phyloP scores from a whole-genome alignment of 92 coral and sea anemone species.

The Pocillopora meandrina region DNA sequence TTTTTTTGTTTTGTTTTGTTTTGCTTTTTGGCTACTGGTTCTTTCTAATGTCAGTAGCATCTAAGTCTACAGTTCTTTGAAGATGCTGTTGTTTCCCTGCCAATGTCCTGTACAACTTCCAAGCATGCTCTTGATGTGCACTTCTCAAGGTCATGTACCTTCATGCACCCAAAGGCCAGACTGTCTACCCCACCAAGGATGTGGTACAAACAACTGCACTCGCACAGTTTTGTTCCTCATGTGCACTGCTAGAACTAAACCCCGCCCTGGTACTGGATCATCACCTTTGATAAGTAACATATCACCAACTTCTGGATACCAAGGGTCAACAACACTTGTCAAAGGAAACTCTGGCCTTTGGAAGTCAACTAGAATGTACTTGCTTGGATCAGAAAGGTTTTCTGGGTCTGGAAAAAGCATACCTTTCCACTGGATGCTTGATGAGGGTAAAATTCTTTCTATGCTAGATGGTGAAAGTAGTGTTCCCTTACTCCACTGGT shows the following conservation, averaged over 20 bases:
- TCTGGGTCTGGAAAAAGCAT: too few relatives aligned
- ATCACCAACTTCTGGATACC: conserved; percentile 57
- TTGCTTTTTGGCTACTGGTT: background rate
- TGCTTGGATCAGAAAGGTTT: conserved; percentile 38
- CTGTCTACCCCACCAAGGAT: conserved; percentile 34
- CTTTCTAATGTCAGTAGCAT: background rate
- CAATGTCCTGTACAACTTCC: conserved; percentile 2
- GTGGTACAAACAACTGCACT: conserved; percentile 38
- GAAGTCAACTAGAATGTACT: conserved; percentile 19
- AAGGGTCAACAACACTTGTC: conserved; percentile 38
- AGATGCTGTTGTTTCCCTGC: background rate
- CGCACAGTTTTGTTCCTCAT: conserved; percentile 13
- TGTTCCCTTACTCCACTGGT: conserved; percentile 49
- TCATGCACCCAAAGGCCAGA: conserved; percentile 34
- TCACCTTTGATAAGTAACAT: conserved; percentile 54
- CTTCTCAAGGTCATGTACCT: conserved; percentile 23
- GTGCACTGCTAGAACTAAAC: conserved; percentile 29
- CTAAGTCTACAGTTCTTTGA: background rate
- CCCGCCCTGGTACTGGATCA: conserved; percentile 57
- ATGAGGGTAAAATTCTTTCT: conserved; percentile 30
- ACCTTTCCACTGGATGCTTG: conserved; percentile 29
- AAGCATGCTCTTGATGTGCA: conserved; percentile 26
- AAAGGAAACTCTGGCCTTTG: conserved; percentile 33
- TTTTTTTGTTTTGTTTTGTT: too few relatives aligned
- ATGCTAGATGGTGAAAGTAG: conserved; percentile 20